Percentiles rank a stretch among this genome's conserved stretches.
These are phyloP conservation scores for Felis catus DNA, from an alignment of 2,113 vertebrate species.

Conservation along the genomic window DNA sequence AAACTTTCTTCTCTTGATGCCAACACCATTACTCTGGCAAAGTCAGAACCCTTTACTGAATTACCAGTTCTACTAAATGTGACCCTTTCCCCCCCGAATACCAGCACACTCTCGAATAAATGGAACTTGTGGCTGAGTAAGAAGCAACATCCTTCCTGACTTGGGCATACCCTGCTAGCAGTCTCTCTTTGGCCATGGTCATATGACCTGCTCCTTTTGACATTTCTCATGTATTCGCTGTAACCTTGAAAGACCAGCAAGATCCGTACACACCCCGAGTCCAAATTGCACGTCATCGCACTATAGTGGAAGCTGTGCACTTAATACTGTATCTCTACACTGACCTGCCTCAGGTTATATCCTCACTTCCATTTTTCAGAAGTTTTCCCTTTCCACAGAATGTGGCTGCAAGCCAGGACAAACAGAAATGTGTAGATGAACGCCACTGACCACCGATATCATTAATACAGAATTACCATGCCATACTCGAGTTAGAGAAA, in stretches of 20 bases:
- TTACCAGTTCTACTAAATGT: slow-evolving; percentile 74
- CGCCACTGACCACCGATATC: not conserved
- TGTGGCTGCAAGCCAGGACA: not conserved
- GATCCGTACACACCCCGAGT: not conserved
- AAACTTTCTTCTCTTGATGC: slow-evolving; percentile 84
- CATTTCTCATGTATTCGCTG: slow-evolving; percentile 6
- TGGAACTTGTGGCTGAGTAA: slow-evolving; percentile 44
- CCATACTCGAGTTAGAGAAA: not conserved
- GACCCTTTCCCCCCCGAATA: slow-evolving; percentile 70
- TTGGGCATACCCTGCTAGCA: slow-evolving; percentile 45
- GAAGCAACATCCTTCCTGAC: slow-evolving; percentile 38
- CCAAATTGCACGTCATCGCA: not conserved
- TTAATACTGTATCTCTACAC: not conserved
- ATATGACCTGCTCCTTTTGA: not conserved
- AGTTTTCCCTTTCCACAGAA: slow-evolving; percentile 41
- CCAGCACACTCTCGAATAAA: slow-evolving; percentile 47
- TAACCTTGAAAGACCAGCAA: not conserved
- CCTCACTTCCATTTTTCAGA: slow-evolving; percentile 21
- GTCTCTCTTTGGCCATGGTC: not conserved
- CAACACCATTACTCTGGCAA: slow-evolving; percentile 75
- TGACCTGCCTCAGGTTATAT: not conserved
- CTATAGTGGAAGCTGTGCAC: not conserved
- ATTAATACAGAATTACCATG: slow-evolving; percentile 9
- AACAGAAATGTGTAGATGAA: not conserved
- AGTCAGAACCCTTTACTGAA: slow-evolving; percentile 73